Percentiles rank a stretch among this genome's conserved stretches.
Conservation (phyloP, 2,888 invertebrate genomes). For the Nomada goodeniana region DNA sequence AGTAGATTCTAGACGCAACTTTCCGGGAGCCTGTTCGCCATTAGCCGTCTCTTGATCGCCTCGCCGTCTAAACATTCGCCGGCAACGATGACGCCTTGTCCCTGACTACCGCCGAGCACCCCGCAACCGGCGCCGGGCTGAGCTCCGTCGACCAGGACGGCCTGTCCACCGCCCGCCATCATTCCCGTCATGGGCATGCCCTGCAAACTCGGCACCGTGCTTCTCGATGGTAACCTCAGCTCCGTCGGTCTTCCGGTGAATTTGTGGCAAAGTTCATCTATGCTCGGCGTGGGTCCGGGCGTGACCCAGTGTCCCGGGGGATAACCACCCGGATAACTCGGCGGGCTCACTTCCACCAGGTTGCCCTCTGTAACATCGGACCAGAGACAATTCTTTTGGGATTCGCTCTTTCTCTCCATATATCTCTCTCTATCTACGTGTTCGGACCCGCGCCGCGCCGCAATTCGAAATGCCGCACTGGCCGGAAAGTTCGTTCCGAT, state of each 20-base stretch:
- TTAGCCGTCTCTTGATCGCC: slow-evolving; percentile 94
- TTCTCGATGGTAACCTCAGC: slow-evolving; percentile 82
- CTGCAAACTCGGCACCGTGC: slow-evolving; percentile 78
- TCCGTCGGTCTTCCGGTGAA: slow-evolving; percentile 82
- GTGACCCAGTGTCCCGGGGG: slow-evolving; percentile 85
- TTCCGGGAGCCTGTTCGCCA: slow-evolving; percentile 94
- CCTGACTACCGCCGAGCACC: slow-evolving; percentile 80
- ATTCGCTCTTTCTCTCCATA: slow-evolving; percentile 3
- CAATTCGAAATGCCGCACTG: background rate
- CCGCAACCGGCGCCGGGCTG: slow-evolving; percentile 76
- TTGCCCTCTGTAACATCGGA: slow-evolving; percentile 78
- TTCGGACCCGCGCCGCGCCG: background rate
- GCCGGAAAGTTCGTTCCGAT: background rate
- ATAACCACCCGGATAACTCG: slow-evolving; percentile 82
- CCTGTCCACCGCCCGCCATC: slow-evolving; percentile 61
- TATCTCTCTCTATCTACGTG: background rate
- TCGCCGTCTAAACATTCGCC: slow-evolving; percentile 90
- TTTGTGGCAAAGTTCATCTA: slow-evolving; percentile 83
- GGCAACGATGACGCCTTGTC: slow-evolving; percentile 81
- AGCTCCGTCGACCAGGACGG: slow-evolving; percentile 79
- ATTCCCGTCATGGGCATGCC: slow-evolving; percentile 69
- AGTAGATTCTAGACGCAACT: slow-evolving; percentile 91
- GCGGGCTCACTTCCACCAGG: slow-evolving; percentile 81
- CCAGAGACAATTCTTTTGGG: slow-evolving; percentile 8
- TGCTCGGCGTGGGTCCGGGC: slow-evolving; percentile 84